Evolutionary conservation across 2,797 vertebrate genomes (phyloP).

Genomic region (Remorina albescens): DNA sequence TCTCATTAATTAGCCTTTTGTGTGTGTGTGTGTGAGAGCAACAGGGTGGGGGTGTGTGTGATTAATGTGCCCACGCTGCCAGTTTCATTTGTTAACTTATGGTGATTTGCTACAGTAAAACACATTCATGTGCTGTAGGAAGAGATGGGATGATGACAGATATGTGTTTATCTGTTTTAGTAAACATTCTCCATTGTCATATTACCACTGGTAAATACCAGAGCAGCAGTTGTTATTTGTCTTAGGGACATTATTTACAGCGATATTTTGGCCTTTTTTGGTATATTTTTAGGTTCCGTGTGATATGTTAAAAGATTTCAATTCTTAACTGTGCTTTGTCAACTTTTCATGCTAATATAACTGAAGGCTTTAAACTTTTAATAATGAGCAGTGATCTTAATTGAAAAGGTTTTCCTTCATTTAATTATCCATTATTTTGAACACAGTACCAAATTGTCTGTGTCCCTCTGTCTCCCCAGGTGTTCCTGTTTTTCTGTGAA

Average conservation of each 20-base stretch:
- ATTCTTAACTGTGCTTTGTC: background rate
- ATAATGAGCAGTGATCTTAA: background rate
- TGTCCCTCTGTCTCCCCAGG: constrained; percentile 76
- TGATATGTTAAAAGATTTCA: background rate
- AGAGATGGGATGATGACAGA: background rate
- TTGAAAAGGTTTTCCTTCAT: background rate
- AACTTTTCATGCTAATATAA: background rate
- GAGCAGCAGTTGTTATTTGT: background rate
- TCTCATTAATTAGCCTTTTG: constrained; percentile 56
- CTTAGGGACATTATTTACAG: too few species aligned
- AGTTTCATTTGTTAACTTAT: constrained; percentile 19
- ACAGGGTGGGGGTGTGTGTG: background rate
- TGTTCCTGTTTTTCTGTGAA: constrained; percentile 97
- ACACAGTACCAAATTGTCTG: background rate
- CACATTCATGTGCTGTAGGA: background rate
- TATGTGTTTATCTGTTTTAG: background rate
- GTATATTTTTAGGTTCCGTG: background rate
- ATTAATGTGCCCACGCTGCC: constrained; percentile 27
- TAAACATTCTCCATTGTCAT: background rate
- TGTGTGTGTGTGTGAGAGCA: constrained; percentile 1
- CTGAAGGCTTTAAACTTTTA: background rate
- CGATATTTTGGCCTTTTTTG: background rate
- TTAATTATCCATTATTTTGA: background rate
- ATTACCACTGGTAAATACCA: background rate
- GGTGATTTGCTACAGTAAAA: constrained; percentile 11